Base-by-base conservation (phyloP, 2,113 vertebrate genomes). In the Pachycephala philippinensis region DNA sequence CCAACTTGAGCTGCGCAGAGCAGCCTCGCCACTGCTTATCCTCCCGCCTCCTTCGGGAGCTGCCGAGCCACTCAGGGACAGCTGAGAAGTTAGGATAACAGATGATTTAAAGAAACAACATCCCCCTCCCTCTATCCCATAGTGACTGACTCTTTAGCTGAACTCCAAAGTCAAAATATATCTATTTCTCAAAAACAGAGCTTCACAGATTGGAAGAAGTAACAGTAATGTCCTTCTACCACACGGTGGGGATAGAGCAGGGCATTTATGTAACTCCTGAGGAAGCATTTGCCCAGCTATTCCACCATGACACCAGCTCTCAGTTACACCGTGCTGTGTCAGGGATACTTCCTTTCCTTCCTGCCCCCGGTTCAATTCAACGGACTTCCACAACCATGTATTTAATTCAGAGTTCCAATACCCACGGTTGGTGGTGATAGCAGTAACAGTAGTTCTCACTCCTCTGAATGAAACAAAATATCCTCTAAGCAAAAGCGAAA, bases 191-290 rank as follows among this genome's bases (percentile, higher is more conserved):
- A 24, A 72, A 64, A 42, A 10, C 33, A 57, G 44, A 50, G 26
- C 65, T 50, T 40, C 33, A 21, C 4, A 0, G 27, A 76, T 40
- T 1, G 15, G 63, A 77, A 82, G 14, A 45, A 89, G 9, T 0
- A 63, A 71, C 83, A 89, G 57, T 57, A 16, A 72, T 68, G 54
- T 72, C n/a, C 59, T 96, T 93, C 78, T 64, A 57, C 97, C 98
- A 97, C 96, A 95, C 65, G 96, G 94, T 96, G 97, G 97, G 87
- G 95, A 95, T 93, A 97, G 94, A 97, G 93, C 56, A 95, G 96
- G 95, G 44, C 33, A 60, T 84, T 95, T 79, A 50, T 3, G 1
- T 11, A 30, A 72, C 60, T 84, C 47, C 7, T 40, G 13, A 53
- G 52, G 92, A 85, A 22, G 39, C 44, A 42, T 21, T 33, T 50